A percentile compares a stretch with the other conserved stretches of the same genome.
These are phyloP conservation scores for Diglossa brunneiventris DNA, from an alignment of 2,113 vertebrate species.

Conservation along the genomic window DNA sequence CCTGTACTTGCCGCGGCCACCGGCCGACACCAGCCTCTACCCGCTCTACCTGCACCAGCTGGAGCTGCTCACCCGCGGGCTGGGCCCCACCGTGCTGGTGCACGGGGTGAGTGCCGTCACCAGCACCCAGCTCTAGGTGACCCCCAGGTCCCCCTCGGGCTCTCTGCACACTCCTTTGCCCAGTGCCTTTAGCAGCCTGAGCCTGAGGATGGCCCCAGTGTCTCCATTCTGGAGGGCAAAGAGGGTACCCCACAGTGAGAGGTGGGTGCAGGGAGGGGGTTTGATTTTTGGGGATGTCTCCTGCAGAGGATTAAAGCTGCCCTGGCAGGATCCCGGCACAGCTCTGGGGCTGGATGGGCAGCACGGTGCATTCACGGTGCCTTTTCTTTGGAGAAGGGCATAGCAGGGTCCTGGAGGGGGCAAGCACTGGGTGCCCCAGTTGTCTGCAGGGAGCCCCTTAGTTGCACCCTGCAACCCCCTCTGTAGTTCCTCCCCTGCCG, in stretches of 20 bases:
- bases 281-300: neutral
- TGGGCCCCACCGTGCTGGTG: constrained; percentile 90
- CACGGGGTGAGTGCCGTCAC: constrained; percentile 89
- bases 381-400: neutral
- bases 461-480: neutral
- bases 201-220: neutral
- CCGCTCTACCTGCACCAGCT: constrained; percentile 82
- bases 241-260: neutral
- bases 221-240: neutral
- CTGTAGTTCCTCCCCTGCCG: neutral
- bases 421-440: neutral
- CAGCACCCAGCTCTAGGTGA: constrained; percentile 85
- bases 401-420: rapidly evolving
- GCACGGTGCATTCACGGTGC: neutral
- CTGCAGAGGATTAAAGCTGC: constrained; percentile 1
- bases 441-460: neutral
- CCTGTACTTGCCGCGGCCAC: constrained; percentile 86
- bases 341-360: rapidly evolving
- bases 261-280: neutral
- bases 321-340: neutral
- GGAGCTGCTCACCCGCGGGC: constrained; percentile 81
- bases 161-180: neutral
- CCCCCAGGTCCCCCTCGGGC: neutral
- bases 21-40: constrained; percentile 84
- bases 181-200: constrained; percentile 23